These are phyloP conservation scores for Pyrocoelia pectoralis DNA, from an alignment of 2,888 invertebrate species.

Conservation along the genomic window DNA sequence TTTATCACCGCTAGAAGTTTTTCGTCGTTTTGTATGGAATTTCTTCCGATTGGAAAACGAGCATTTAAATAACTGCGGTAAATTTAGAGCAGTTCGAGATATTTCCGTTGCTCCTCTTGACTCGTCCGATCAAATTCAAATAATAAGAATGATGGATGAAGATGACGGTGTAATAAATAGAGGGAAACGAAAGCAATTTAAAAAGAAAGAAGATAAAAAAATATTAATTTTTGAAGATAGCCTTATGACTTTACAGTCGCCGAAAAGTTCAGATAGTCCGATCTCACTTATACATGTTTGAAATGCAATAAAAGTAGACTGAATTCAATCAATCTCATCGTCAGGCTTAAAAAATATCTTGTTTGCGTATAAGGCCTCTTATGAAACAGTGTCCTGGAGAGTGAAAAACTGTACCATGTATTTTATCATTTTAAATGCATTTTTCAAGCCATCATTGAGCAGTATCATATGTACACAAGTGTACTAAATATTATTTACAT, in stretches of 20 bases:
- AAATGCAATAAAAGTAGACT: slow-evolving; percentile 7
- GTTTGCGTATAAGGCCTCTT: too few species aligned
- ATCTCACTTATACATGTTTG: slow-evolving; percentile 20
- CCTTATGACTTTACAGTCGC: slow-evolving; percentile 50
- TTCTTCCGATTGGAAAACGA: slow-evolving; percentile 90
- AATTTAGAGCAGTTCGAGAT: slow-evolving; percentile 87
- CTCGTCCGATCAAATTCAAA: slow-evolving; percentile 75
- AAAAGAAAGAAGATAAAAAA: slow-evolving; percentile 60
- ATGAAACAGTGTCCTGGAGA: too few species aligned
- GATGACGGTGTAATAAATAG: slow-evolving; percentile 72
- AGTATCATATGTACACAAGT: too few species aligned
- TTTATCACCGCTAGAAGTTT: slow-evolving; percentile 73
- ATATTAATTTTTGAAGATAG: slow-evolving; percentile 58
- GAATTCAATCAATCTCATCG: not conserved
- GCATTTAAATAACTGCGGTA: slow-evolving; percentile 89
- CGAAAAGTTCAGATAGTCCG: slow-evolving; percentile 33
- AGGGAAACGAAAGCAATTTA: slow-evolving; percentile 48
- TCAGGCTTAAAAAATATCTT: too few species aligned
- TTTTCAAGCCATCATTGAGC: too few species aligned
- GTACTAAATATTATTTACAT: too few species aligned
- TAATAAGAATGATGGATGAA: slow-evolving; percentile 80
- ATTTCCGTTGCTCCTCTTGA: slow-evolving; percentile 82
- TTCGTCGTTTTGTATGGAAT: slow-evolving; percentile 82
- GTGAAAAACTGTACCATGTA: too few species aligned
- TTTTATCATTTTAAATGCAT: too few species aligned